A percentile compares a stretch with the other conserved stretches of the same genome.
Evolutionary conservation across 2,888 invertebrate species (phyloP).

Genomic region (Lepidocyrtinus sp.): DNA sequence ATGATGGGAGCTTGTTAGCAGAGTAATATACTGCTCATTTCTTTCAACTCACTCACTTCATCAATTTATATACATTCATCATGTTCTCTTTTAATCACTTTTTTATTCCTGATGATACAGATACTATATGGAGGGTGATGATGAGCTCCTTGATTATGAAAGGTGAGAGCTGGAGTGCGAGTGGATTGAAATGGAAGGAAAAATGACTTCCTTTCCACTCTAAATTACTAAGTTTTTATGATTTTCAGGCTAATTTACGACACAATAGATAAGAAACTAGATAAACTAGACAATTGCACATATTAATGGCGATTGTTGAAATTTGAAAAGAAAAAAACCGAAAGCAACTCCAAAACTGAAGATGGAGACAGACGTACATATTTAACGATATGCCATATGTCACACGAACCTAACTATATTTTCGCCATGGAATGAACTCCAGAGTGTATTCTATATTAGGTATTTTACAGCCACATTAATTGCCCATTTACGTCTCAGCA

Average conservation of each 20-base stretch:
- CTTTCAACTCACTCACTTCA: slow-evolving; percentile 23
- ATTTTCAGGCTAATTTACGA: too few relatives aligned
- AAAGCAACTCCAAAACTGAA: too few relatives aligned
- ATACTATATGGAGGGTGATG: slow-evolving; percentile 16
- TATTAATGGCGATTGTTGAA: neutral
- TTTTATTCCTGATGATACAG: slow-evolving; percentile 51
- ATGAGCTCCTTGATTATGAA: neutral
- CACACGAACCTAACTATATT: too few relatives aligned
- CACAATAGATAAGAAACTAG: too few relatives aligned
- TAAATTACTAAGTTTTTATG: slow-evolving; percentile 18
- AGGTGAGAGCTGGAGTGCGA: neutral
- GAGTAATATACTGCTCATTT: slow-evolving; percentile 25
- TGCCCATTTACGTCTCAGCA: neutral
- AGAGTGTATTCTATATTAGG: too few relatives aligned
- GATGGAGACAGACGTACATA: too few relatives aligned
- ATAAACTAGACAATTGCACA: too few relatives aligned
- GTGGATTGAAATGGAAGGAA: slow-evolving; percentile 23
- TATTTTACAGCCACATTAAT: neutral
- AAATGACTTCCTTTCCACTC: slow-evolving; percentile 34
- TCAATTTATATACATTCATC: slow-evolving; percentile 22
- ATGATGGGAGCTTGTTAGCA: slow-evolving; percentile 51
- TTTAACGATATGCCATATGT: too few relatives aligned
- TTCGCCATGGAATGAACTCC: too few relatives aligned
- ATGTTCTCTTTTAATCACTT: slow-evolving; percentile 45
- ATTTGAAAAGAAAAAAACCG: neutral